A percentile compares a stretch with the other conserved stretches of the same genome.
Evolutionary conservation across 2,113 vertebrate species (phyloP).

Genomic region (Tetrao urogallus): DNA sequence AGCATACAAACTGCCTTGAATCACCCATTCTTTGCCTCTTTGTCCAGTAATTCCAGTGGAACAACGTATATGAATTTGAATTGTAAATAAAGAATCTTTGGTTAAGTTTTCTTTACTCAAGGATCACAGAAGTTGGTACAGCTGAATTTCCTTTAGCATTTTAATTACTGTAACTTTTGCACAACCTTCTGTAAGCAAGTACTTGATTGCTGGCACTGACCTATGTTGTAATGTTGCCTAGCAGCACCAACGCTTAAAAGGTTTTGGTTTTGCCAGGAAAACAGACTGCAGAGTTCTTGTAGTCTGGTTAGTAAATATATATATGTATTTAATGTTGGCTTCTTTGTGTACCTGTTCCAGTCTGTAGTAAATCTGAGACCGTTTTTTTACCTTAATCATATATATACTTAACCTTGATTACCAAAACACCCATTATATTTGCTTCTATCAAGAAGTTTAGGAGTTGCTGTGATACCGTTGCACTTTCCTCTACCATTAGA

Average conservation of each 20-base stretch:
- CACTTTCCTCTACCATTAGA: background rate
- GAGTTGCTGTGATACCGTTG: background rate
- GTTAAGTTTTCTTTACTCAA: background rate
- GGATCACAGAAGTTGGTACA: background rate
- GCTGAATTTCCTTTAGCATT: background rate
- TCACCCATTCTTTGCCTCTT: background rate
- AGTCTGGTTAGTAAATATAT: background rate
- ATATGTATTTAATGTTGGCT: background rate
- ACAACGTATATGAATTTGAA: background rate
- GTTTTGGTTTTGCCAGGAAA: background rate
- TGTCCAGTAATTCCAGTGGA: background rate
- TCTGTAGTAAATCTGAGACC: background rate
- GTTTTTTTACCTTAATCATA: background rate
- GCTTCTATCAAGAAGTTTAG: background rate
- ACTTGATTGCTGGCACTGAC: background rate
- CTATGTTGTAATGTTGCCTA: background rate
- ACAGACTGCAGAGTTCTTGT: background rate
- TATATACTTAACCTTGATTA: background rate
- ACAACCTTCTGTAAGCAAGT: background rate
- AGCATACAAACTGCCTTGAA: background rate
- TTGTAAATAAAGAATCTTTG: constrained; percentile 1
- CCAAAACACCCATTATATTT: background rate
- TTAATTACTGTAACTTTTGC: background rate
- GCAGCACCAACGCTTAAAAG: background rate
- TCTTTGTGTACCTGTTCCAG: background rate